Base-by-base conservation (phyloP, 2,113 vertebrate species). In the Xiphorhynchus elegans region DNA sequence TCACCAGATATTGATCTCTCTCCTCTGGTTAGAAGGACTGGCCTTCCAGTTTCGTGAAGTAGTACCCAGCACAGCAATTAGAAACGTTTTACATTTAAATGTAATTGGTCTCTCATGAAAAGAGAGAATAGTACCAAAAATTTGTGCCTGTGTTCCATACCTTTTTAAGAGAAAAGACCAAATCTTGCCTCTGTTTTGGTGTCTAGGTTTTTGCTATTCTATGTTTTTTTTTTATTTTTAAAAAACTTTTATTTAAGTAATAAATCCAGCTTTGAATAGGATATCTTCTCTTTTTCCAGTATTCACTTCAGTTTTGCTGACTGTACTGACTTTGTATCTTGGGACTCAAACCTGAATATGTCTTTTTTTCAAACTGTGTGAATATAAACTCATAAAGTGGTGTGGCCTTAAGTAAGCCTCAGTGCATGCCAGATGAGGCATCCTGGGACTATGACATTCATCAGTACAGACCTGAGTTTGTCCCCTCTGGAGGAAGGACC, bases 1-100 rank as follows among this genome's bases (percentile, higher is more conserved):
- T 93, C 77, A 89, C 35, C 77, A 89, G 47, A 87, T 91, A 90
- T 74, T 88, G 92, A 87, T 90, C 88, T 47, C 76, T 81, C 35
- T 90, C 10, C 31, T 86, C 89, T 90, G 83, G 42, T 90, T 93
- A 94, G 89, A 74, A 84, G 26, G 60, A 44, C n/a, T 87, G 37
- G 40, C 68, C 42, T 92, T 95, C 23, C 24, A 74, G 35, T 76
- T 96, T 47, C 31, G 33, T 62, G 66, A 84, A 94, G 89, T 23
- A 8, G 39, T 64, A 89, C 50, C 44, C 87, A 80, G 91, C 73
- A 78, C 21, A 64, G 66, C 31, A 56, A 78, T 69, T 56, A 84
- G 58, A 73, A 92, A 84, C 1, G 0, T 94, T 96, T 84, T 90
- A 13, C 26, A 25, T 77, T 92, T 75, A 53, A 84, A 73, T 62